These are phyloP conservation scores for Drosophila setosimentum DNA, from an alignment of 2,888 invertebrate species.

Conservation along the genomic window DNA sequence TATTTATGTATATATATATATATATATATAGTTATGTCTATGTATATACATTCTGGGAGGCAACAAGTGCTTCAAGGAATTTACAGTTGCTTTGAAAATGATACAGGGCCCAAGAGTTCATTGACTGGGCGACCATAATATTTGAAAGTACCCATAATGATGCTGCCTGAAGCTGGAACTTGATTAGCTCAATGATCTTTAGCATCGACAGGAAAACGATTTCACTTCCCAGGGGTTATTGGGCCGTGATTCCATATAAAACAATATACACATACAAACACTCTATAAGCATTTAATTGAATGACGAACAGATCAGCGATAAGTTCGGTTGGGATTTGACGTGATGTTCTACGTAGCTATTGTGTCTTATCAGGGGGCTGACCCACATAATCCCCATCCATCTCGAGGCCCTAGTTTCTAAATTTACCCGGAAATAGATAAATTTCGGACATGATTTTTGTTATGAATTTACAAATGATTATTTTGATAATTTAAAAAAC, in stretches of 20 bases:
- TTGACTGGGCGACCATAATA: conserved; percentile 50
- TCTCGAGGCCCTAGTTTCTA: not conserved
- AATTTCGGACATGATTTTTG: not conserved
- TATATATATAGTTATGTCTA: not conserved
- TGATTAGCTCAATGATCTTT: conserved; percentile 61
- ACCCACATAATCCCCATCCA: conserved; percentile 21
- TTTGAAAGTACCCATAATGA: conserved; percentile 1
- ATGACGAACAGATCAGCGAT: not conserved
- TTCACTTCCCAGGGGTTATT: conserved; percentile 46
- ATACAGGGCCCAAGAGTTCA: conserved; percentile 57
- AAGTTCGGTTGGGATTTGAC: conserved; percentile 31
- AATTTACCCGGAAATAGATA: conserved; percentile 42
- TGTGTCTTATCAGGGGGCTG: conserved; percentile 17
- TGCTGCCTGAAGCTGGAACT: conserved; percentile 20
- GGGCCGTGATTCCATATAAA: conserved; percentile 16
- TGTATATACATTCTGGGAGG: not conserved
- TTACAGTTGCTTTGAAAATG: conserved; percentile 35
- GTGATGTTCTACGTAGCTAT: conserved; percentile 35
- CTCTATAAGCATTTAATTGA: conserved; percentile 6
- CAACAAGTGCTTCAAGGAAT: conserved; percentile 18
- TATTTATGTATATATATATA: not conserved
- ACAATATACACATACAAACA: not conserved
- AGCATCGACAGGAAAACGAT: conserved; percentile 25
- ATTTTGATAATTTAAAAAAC: not conserved
- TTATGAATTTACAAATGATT: not conserved